Evolutionary conservation across 1,140 invertebrate genomes (phyloP), one percentile per base, ranked within the genome.

Genomic region (Papilio dardanus): DNA sequence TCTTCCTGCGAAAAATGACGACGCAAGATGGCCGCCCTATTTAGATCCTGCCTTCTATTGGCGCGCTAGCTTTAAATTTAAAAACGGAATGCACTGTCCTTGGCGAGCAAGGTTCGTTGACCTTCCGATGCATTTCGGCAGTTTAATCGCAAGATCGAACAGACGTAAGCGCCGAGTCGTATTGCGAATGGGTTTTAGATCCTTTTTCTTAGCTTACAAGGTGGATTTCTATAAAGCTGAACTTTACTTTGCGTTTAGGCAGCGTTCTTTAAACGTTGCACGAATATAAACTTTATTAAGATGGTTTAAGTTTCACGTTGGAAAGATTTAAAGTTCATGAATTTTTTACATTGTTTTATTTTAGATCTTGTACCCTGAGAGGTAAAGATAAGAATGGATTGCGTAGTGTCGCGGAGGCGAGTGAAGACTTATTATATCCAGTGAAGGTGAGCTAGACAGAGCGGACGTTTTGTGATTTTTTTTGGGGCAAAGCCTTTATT

Each of bases 71-170:
- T 83, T 88, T 89, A 88, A 89, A 90, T 92, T 93, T 90, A 91
- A 92, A 92, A 92, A 92, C 89, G 88, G 89, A 93, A 92, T 93
- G 90, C 90, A 88, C 88, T 93, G 91, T 93, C 91, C 91, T 93
- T 93, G 91, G 91, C 82, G 86, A 75, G 81, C 81, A 69, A 83
- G 83, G 91, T 90, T 93, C 91, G 86, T 90, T 86, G 89, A 93
- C 90, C 91, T 91, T 91, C 86, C 90, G 89, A 91, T 93, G 91
- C 91, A 93, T 93, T 93, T 93, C 86, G 91, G 91, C 87, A 86
- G 86, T 92, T 93, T 89, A 80, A 33, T 24, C 65, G 71, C 77
- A 79, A 77, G 79, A 78, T 74, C 65, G 67, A 85, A 91, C 83
- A 78, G 86, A 74, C 82, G 62, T 84, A 87, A 86, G 75, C 69